Evolutionary conservation across 2,888 invertebrate species (phyloP), one percentile per base, ranked within the genome.

Genomic region (Steinernema hermaphroditum): DNA sequence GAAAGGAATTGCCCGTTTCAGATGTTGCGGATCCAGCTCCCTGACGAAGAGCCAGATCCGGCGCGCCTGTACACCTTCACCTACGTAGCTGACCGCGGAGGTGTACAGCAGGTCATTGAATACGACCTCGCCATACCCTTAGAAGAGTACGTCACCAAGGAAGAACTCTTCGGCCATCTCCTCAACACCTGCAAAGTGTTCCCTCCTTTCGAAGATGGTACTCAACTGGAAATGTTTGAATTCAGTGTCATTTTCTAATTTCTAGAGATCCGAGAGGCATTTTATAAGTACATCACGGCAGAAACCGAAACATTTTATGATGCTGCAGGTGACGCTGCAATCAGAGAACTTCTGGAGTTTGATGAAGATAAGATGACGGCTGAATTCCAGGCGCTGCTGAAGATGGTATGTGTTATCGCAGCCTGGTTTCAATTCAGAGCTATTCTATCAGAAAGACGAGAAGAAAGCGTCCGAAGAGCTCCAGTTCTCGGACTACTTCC

Each of bases 401-500:
- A 54, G 54, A 27, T 14, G 6, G 54, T 54, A 24, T 8, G 12
- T 27, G 22, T 6, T 22, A 54, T 46, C n/a, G 6, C 4, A 46
- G 2, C 16, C 19, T n/a, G n/a, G n/a, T n/a, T n/a, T 16, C n/a
- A 46, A 46, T 46, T 19, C 46, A 9, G 14, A 41, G 41, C 41
- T 41, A n/a, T 49, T n/a, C 6, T 12, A n/a, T 54, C 27, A 54
- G 54, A 54, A 22, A 16, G 54, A 54, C 8, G 54, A 6, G 24
- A 14, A 27, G 22, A 54, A 54, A n/a, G 32, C 24, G 24, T 9
- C 43, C n/a, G 27, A 27, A 14, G 32, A 29, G 9, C 24, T 32
- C 0, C 19, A 57, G 22, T 80, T 79, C 43, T 77, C 77, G 19
- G 76, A 81, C 22, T 37, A 80, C 22, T 79, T 79, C 44, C 74